Conservation (phyloP, 2,888 invertebrate genomes). For the Thereva unica region DNA sequence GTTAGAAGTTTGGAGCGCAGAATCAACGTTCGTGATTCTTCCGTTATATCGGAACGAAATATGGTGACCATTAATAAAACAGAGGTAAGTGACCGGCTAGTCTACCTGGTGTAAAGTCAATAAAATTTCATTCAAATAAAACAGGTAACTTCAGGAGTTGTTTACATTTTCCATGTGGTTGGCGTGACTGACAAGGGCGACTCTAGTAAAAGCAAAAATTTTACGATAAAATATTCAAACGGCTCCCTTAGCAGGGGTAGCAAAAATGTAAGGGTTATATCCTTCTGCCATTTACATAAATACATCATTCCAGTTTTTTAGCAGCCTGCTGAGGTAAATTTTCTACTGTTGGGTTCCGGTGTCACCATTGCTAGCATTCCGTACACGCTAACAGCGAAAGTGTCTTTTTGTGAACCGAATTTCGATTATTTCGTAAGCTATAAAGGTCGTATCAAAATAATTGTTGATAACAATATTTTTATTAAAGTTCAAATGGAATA, state of each 20-base stretch:
- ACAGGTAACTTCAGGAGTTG: conserved; percentile 13
- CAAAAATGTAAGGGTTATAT: background rate
- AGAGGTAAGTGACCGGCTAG: background rate
- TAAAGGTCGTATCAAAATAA: background rate
- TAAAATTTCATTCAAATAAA: background rate
- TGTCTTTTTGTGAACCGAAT: background rate
- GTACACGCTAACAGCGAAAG: conserved; percentile 7
- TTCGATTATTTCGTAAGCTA: conserved; percentile 18
- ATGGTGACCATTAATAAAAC: conserved; percentile 9
- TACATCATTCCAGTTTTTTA: background rate
- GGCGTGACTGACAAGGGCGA: conserved; percentile 4
- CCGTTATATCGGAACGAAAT: conserved; percentile 12
- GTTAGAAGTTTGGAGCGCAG: conserved; percentile 15
- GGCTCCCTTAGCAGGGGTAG: background rate
- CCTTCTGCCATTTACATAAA: background rate
- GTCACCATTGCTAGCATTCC: conserved; percentile 2
- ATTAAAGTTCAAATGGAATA: conserved; percentile 17
- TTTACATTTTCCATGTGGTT: conserved; percentile 13
- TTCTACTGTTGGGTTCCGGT: conserved; percentile 9
- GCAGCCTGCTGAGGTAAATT: conserved; percentile 2
- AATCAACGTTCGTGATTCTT: conserved; percentile 9
- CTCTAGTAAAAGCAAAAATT: conserved; percentile 5
- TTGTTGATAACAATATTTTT: background rate
- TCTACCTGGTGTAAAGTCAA: too few species aligned
- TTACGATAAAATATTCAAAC: conserved; percentile 14